phyloP scores from a whole-genome alignment of 2,888 invertebrate genomes.

The Rosalia funebris region DNA sequence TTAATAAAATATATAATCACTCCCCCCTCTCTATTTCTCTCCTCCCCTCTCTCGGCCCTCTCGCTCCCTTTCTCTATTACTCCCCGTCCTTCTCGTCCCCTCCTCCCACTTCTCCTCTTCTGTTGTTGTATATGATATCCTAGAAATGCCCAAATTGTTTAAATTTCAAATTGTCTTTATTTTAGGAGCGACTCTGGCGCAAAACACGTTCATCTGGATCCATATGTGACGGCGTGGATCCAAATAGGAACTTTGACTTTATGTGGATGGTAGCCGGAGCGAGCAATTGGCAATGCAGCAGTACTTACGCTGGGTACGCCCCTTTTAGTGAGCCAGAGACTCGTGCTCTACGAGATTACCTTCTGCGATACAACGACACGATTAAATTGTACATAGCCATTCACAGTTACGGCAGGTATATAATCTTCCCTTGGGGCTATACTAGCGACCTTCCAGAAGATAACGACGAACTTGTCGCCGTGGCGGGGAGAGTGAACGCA shows the following conservation, averaged over 20 bases:
- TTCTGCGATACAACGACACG: slow-evolving; percentile 64
- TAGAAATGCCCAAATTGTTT: no score
- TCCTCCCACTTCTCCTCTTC: no score
- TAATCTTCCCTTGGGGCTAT: slow-evolving; percentile 76
- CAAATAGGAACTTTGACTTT: slow-evolving; percentile 68
- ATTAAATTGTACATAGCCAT: slow-evolving; percentile 76
- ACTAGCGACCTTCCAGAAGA: slow-evolving; percentile 67
- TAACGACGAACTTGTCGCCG: slow-evolving; percentile 61
- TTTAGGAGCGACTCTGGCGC: slow-evolving; percentile 51
- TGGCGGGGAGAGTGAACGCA: slow-evolving; percentile 63
- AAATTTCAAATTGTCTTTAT: no score
- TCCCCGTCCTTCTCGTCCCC: no score
- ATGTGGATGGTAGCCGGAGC: slow-evolving; percentile 70
- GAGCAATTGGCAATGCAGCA: slow-evolving; percentile 59
- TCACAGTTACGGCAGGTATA: slow-evolving; percentile 78
- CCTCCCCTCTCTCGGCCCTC: no score
- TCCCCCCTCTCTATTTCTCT: no score
- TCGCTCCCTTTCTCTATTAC: no score
- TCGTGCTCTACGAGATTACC: slow-evolving; percentile 68
- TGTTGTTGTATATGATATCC: no score
- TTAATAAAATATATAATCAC: no score
- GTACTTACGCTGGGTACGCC: slow-evolving; percentile 63
- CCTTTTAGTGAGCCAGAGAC: slow-evolving; percentile 69
- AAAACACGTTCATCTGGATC: slow-evolving; percentile 45
- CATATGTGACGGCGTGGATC: slow-evolving; percentile 44